Percentiles rank a stretch among this genome's conserved stretches.
phyloP scores from a whole-genome alignment of 2,113 vertebrate genomes.

The Pleuronectes platessa region DNA sequence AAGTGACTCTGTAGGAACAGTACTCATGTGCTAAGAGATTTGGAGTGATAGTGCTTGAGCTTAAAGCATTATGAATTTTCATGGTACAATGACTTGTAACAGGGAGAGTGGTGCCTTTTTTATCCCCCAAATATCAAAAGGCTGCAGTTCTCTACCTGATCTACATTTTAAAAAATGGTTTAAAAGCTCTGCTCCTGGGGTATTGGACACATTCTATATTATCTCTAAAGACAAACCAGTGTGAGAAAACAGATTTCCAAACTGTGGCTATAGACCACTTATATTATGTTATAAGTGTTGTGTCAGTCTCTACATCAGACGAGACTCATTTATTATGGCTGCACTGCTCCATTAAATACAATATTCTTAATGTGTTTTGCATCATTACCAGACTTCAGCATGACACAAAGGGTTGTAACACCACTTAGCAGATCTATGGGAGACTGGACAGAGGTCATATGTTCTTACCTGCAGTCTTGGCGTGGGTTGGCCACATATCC shows the following conservation, averaged over 20 bases:
- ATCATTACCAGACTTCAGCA: no score
- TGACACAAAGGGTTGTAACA: no score
- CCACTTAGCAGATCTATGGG: background rate
- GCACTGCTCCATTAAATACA: background rate
- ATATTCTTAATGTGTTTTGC: background rate
- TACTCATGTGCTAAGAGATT: background rate
- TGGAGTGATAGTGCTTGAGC: background rate
- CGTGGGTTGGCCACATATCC: constrained; percentile 95
- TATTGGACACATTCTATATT: background rate
- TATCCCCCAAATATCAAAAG: background rate
- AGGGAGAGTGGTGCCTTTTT: background rate
- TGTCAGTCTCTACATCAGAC: background rate
- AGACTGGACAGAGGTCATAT: no score
- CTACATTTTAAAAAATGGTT: background rate
- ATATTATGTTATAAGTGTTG: background rate
- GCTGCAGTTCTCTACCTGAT: background rate
- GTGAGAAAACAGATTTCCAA: no score
- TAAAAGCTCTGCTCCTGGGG: background rate
- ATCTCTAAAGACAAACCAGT: background rate
- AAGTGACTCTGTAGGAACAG: background rate
- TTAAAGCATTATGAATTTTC: background rate
- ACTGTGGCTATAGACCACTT: no score
- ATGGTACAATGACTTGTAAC: background rate
- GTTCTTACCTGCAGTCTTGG: constrained; percentile 92
- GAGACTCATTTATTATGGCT: background rate